Evolutionary conservation across 2,113 vertebrate genomes (phyloP), one percentile per base, ranked within the genome.

Genomic region (Chelonoidis abingdonii): DNA sequence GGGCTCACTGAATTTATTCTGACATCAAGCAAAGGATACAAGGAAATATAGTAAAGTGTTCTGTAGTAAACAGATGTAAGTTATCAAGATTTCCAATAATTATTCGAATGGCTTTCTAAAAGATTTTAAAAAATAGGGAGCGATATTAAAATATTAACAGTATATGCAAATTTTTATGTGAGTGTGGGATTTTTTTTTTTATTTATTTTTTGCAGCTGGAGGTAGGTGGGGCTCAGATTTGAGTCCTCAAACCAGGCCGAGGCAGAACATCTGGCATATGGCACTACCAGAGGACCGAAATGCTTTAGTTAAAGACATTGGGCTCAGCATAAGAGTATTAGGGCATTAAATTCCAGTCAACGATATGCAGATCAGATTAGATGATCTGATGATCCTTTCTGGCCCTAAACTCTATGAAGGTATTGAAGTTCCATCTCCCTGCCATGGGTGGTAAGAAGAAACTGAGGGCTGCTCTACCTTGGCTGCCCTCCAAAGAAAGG

Each of bases 61-160:
- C 95, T 29, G 98, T 99, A 91, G 97, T 94, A 96, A 98, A 98
- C 2, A 98, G 98, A 80, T 95, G 97, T 54, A 98, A 95, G 78
- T 96, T 90, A 50, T 98, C 96, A 86, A 98, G 92, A 69, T 98
- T 99, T 87, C 98, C 98, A 92, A 98, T 97, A 84, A 98, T 95
- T 27, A 97, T 98, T 80, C 98, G 96, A 92, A 99, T 93, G 4
- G 98, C 98, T 96, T 98, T 98, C 98, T 98, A 94, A 14, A 96
- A 93, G 89, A 83, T 50, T 50, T 19, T 16, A 7, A 5, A 82
- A 92, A 85, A 80, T 10, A 57, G 56, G 22, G 56, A 57, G 1
- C 5, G 56, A 72, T 19, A 13, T 57, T 89, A n/a, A 84, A 79
- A 13, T 50, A 65, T 79, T 57, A 88, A 52, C 57, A 93, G 12